phyloP scores from a whole-genome alignment of 1,140 invertebrate species.

The Conus betulinus region DNA sequence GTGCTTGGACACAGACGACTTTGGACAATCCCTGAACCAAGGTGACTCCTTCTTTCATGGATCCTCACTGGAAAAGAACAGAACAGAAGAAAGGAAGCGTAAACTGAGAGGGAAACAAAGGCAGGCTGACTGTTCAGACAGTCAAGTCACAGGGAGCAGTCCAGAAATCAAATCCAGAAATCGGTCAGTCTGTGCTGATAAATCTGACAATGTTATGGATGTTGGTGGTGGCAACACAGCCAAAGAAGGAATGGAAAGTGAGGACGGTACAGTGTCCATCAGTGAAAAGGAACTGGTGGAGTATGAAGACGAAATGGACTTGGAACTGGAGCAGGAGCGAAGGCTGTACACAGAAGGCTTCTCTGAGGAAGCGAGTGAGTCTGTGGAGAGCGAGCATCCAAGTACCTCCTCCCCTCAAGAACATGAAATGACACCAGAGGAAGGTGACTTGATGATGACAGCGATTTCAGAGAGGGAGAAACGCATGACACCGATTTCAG shows the following conservation, averaged over 20 bases:
- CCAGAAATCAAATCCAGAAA: not conserved
- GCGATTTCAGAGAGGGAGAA: not conserved
- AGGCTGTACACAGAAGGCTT: conserved; percentile 30
- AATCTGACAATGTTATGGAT: not conserved
- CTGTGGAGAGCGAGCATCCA: not conserved
- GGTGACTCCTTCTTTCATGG: not conserved
- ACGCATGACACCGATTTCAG: not conserved
- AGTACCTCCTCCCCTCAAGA: not conserved
- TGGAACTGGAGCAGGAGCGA: conserved; percentile 41
- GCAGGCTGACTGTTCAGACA: conserved; percentile 20
- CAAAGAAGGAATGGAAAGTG: not conserved
- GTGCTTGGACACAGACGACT: not conserved
- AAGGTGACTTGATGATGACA: not conserved
- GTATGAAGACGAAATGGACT: conserved; percentile 40
- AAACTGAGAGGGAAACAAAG: not conserved
- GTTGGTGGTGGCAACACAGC: conserved; percentile 13
- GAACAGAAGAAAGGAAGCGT: not conserved
- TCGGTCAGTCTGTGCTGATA: not conserved
- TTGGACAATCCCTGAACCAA: conserved; percentile 4
- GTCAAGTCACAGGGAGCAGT: conserved; percentile 6
- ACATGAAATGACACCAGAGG: not conserved
- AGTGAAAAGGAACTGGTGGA: not conserved
- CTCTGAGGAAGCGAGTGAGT: not conserved
- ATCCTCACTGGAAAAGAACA: not conserved
- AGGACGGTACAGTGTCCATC: conserved; percentile 26